Conservation (phyloP, 2,113 vertebrate genomes). For the Zosterops borbonicus region DNA sequence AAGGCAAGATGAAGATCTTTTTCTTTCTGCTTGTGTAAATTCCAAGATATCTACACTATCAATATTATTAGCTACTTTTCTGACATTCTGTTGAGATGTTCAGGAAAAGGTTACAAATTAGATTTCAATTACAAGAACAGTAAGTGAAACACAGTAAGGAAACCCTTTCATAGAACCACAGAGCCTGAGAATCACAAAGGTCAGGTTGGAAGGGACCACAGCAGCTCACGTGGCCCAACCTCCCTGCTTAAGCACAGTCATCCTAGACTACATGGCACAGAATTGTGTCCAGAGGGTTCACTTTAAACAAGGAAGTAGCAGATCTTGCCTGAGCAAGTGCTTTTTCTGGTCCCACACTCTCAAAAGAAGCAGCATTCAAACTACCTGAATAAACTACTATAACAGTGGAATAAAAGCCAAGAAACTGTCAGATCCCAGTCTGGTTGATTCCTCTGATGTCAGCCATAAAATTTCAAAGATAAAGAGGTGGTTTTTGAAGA, state of each 20-base stretch:
- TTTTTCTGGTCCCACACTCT: background rate
- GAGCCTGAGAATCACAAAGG: background rate
- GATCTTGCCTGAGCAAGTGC: background rate
- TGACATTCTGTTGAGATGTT: background rate
- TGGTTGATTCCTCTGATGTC: background rate
- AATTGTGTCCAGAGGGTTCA: background rate
- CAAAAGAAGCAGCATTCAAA: background rate
- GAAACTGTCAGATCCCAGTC: background rate
- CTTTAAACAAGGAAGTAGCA: background rate
- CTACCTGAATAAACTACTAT: background rate
- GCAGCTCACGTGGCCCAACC: accelerated
- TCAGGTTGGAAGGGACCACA: background rate
- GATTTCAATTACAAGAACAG: background rate
- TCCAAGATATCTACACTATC: background rate
- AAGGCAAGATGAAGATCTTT: background rate
- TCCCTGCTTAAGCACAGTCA: background rate
- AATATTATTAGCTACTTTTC: conserved; percentile 3
- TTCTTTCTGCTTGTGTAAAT: background rate
- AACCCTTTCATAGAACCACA: background rate
- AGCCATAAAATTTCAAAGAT: background rate
- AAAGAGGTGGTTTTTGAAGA: background rate
- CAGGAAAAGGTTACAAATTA: background rate
- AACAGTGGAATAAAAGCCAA: background rate
- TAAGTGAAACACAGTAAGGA: background rate
- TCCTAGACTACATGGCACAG: background rate